Base-by-base conservation (phyloP, 1,140 invertebrate genomes). In the Campoletis sonorensis region DNA sequence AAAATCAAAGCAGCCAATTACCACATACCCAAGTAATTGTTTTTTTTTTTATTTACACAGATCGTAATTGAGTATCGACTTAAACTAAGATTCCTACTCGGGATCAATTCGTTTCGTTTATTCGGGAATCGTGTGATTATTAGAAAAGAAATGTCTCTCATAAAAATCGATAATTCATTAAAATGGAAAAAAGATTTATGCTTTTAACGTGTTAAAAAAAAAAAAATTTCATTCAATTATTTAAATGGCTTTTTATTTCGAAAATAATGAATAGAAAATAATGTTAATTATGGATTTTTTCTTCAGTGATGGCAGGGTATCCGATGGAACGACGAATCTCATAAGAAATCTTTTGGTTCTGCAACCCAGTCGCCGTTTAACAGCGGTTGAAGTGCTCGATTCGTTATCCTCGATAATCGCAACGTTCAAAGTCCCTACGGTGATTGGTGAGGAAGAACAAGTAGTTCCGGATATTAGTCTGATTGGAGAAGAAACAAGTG, bases 1-100 rank as follows among this genome's bases (percentile, higher is more conserved):
- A 96, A 96, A 88, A 97, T 97, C 45, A 95, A 95, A 91, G 89
- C 93, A 51, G 95, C 93, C 11, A 94, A 95, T 82, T 96, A 94
- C 87, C 91, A 91, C 18, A 94, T 96, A 83, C 95, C 95, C 70
- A 92, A 91, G 94, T 95, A 54, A 54, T 54, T 21, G n/a, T 54
- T 54, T 1, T 21, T 54, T 54, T 54, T 1, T 54, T 54, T 8
- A 54, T 54, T 54, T 54, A 54, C 13, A 45, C 11, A 45, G 40
- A n/a, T n/a, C n/a, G n/a, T n/a, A n/a, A n/a, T n/a, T n/a, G n/a
- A n/a, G n/a, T n/a, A n/a, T n/a, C n/a, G n/a, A n/a, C n/a, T n/a
- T n/a, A n/a, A n/a, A n/a, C n/a, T n/a, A n/a, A n/a, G n/a, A n/a
- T n/a, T n/a, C n/a, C n/a, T n/a, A n/a, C n/a, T n/a, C n/a, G n/a